phyloP scores from a whole-genome alignment of 2,797 vertebrate genomes.

The Orestias chungarensis region DNA sequence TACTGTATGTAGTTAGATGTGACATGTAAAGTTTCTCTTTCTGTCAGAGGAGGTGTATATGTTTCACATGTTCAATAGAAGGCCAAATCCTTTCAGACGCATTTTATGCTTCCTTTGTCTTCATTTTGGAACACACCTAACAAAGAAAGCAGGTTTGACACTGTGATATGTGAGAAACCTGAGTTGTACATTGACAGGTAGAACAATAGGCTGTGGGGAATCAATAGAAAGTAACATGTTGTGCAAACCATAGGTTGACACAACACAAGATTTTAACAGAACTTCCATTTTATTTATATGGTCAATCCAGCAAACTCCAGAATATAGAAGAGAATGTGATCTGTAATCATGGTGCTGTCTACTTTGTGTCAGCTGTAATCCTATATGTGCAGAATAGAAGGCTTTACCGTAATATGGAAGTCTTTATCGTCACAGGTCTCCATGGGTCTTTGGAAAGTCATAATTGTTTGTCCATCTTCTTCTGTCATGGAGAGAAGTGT shows the following conservation, averaged over 20 bases:
- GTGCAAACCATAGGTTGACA: not conserved
- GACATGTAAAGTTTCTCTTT: not conserved
- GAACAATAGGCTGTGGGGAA: not conserved
- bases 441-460: slow-evolving; percentile 76
- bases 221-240: not conserved
- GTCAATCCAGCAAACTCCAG: not conserved
- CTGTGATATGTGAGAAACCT: slow-evolving; percentile 27
- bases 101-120: slow-evolving; percentile 24
- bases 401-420: slow-evolving; percentile 77
- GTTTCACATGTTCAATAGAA: slow-evolving; percentile 24
- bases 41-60: slow-evolving; percentile 12
- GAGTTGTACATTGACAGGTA: slow-evolving; percentile 5
- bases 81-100: not conserved
- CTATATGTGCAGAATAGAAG: not conserved
- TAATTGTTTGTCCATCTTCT: slow-evolving; percentile 71
- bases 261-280: too few relatives aligned
- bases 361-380: not conserved
- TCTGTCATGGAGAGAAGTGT: slow-evolving; percentile 75
- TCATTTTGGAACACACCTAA: slow-evolving; percentile 18
- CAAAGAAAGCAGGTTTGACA: slow-evolving; percentile 5
- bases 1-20: not conserved
- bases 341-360: not conserved
- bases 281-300: not conserved
- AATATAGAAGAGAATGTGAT: not conserved
- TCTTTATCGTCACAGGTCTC: slow-evolving; percentile 77